These are phyloP conservation scores for Talpa occidentalis DNA, from an alignment of 2,113 vertebrate species.

Conservation along the genomic window DNA sequence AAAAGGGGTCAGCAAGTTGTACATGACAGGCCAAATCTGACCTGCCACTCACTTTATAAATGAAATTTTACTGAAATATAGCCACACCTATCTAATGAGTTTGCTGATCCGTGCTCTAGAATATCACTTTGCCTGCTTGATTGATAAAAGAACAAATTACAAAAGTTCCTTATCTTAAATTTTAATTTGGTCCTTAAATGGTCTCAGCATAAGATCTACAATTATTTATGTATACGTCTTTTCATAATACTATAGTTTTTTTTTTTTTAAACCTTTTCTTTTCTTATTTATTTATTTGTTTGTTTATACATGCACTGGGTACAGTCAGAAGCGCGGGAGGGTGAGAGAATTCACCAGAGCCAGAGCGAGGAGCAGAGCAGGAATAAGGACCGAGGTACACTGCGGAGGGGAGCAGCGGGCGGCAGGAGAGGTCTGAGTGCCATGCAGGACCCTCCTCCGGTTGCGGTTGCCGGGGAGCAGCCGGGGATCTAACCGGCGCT, in stretches of 20 bases:
- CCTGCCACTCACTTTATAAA: not conserved
- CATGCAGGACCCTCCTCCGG: too few species aligned
- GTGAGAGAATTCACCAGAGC: too few species aligned
- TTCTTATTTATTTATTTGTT: too few species aligned
- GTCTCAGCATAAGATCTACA: not conserved
- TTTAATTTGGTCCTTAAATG: not conserved
- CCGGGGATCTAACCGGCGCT: too few species aligned
- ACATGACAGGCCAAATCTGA: not conserved
- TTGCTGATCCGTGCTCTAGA: not conserved
- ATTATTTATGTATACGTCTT: not conserved
- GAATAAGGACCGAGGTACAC: too few species aligned
- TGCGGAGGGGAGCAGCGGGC: too few species aligned
- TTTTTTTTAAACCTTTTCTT: too few species aligned
- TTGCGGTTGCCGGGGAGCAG: too few species aligned
- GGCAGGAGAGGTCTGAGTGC: too few species aligned
- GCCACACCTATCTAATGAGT: not conserved
- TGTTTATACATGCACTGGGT: too few species aligned
- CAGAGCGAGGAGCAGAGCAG: too few species aligned
- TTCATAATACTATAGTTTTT: not conserved
- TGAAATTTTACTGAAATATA: not conserved
- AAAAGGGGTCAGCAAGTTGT: not conserved
- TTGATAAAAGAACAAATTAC: not conserved
- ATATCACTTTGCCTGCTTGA: not conserved
- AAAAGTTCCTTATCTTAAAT: not conserved
- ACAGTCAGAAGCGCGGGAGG: too few species aligned